Percentiles rank a stretch among this genome's conserved stretches.
These are phyloP conservation scores for Scaptomyza caliginosa DNA, from an alignment of 2,888 invertebrate species.

Conservation along the genomic window DNA sequence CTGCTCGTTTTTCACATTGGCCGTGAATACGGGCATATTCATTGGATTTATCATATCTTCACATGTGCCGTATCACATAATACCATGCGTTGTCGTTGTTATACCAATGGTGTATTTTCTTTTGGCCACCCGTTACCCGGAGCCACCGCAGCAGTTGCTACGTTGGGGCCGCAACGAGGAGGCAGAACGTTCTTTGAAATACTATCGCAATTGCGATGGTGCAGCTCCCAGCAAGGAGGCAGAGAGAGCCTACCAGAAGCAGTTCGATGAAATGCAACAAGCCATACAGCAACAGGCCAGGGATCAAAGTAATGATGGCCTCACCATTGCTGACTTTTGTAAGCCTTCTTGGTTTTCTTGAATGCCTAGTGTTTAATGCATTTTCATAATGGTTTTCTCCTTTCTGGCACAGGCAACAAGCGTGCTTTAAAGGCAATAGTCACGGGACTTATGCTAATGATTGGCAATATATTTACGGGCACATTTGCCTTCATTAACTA, in stretches of 20 bases:
- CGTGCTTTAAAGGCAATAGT: constrained; percentile 62
- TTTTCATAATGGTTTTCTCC: background rate
- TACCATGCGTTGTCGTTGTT: constrained; percentile 58
- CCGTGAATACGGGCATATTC: constrained; percentile 65
- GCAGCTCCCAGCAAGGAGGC: constrained; percentile 52
- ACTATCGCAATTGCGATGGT: constrained; percentile 64
- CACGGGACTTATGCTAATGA: constrained; percentile 65
- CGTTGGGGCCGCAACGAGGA: constrained; percentile 49
- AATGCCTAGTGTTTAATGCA: background rate
- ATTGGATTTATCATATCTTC: constrained; percentile 64
- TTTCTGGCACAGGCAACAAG: constrained; percentile 55
- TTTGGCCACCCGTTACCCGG: constrained; percentile 60
- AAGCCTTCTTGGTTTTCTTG: constrained; percentile 27
- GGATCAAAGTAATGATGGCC: constrained; percentile 9
- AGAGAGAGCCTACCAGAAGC: constrained; percentile 50
- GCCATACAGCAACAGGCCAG: constrained; percentile 46
- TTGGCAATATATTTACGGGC: constrained; percentile 72
- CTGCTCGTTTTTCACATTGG: constrained; percentile 70
- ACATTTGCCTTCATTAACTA: constrained; percentile 77
- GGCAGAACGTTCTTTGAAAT: constrained; percentile 65
- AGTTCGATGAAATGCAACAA: constrained; percentile 50
- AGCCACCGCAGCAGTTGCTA: constrained; percentile 71
- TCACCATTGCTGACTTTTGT: constrained; percentile 60
- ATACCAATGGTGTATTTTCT: constrained; percentile 66
- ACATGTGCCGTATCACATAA: constrained; percentile 66